Percentiles rank a stretch among this genome's conserved stretches.
phyloP scores from a whole-genome alignment of 2,888 invertebrate genomes.

The Pachliopta kotzebuea region DNA sequence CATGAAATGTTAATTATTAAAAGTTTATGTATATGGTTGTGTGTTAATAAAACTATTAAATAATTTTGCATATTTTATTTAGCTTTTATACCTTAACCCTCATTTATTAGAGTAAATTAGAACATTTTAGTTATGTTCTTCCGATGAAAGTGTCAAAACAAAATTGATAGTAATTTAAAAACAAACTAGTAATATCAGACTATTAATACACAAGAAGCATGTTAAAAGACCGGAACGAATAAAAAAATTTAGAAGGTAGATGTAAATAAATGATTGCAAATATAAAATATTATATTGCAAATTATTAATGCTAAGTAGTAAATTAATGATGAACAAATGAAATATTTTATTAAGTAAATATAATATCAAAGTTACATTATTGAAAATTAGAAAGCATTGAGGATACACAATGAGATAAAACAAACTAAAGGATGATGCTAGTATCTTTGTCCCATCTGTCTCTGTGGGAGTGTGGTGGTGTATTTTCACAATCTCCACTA shows the following conservation, averaged over 20 bases:
- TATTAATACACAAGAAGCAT: no score
- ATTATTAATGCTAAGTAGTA: neutral
- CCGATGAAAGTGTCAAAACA: no score
- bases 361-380: conserved; percentile 14
- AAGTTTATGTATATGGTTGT: conserved; percentile 3
- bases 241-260: no score
- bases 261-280: no score
- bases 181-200: no score
- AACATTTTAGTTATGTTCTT: neutral
- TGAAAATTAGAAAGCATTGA: neutral
- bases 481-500: conserved; percentile 72
- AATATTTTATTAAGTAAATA: conserved; percentile 13
- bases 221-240: no score
- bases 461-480: conserved; percentile 72
- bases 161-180: no score
- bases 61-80: conserved; percentile 16
- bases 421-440: conserved; percentile 66
- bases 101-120: neutral
- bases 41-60: conserved; percentile 24
- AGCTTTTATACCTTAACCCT: neutral
- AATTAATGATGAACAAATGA: conserved; percentile 6
- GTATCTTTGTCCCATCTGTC: conserved; percentile 75
- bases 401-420: neutral
- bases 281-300: neutral
- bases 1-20: conserved; percentile 7